phyloP scores from a whole-genome alignment of 2,797 vertebrate genomes.

The Lepilemur ruficaudatus region DNA sequence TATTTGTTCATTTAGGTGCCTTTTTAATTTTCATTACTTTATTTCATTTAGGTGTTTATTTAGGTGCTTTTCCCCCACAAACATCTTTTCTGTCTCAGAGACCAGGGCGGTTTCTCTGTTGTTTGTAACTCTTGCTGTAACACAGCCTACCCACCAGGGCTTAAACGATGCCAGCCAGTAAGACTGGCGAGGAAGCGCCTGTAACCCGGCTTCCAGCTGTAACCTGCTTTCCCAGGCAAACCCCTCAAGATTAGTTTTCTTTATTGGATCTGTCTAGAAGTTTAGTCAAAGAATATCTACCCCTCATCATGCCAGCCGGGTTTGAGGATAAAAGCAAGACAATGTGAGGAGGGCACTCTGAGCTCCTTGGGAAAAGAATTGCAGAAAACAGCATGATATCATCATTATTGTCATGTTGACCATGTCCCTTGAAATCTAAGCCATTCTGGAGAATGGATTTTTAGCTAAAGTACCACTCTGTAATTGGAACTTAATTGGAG shows the following conservation, averaged over 20 bases:
- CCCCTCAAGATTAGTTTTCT: too few relatives aligned
- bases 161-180: neutral
- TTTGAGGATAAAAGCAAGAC: slow-evolving; percentile 29
- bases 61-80: neutral
- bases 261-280: neutral
- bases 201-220: neutral
- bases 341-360: neutral
- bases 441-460: slow-evolving; percentile 62
- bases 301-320: neutral
- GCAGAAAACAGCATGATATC: slow-evolving; percentile 43
- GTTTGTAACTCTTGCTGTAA: neutral
- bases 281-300: neutral
- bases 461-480: slow-evolving; percentile 28
- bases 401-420: slow-evolving; percentile 50
- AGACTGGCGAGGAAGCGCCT: neutral
- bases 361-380: slow-evolving; percentile 23
- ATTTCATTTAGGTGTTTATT: neutral
- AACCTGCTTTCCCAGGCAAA: neutral
- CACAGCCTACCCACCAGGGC: neutral
- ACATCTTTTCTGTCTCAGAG: neutral
- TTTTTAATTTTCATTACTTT: neutral
- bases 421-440: slow-evolving; percentile 61
- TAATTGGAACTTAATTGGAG: slow-evolving; percentile 75
- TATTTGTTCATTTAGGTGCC: neutral
- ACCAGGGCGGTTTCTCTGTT: neutral